Evolutionary conservation across 2,113 vertebrate genomes (phyloP).

Genomic region (Seriola dumerili): DNA sequence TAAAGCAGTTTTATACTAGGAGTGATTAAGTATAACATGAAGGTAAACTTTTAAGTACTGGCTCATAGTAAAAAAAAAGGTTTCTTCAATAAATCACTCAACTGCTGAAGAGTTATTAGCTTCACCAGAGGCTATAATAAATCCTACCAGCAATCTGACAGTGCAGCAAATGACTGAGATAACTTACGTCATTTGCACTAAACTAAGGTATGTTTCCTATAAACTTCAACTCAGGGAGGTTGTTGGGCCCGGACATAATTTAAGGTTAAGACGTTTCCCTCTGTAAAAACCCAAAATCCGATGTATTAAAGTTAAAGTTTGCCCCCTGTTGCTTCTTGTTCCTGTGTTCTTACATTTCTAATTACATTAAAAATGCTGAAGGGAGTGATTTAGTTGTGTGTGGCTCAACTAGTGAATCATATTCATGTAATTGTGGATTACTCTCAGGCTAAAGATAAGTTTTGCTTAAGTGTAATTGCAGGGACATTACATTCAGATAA

Average conservation of each 20-base stretch:
- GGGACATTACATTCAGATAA: conserved; percentile 14
- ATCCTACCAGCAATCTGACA: conserved; percentile 41
- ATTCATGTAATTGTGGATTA: conserved; percentile 7
- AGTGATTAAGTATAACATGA: conserved; percentile 18
- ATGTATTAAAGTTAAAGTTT: background rate
- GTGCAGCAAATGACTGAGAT: background rate
- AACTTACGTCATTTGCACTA: conserved; percentile 36
- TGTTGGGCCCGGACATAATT: conserved; percentile 8
- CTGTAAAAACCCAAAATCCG: conserved; percentile 7
- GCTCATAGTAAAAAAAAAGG: background rate
- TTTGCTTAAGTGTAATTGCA: conserved; percentile 1
- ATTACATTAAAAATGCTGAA: background rate
- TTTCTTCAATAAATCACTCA: conserved; percentile 41
- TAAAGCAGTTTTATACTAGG: background rate
- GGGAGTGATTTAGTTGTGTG: conserved; percentile 8
- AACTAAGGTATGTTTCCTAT: conserved; percentile 41
- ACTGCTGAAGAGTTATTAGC: conserved; percentile 33
- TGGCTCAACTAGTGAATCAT: conserved; percentile 8
- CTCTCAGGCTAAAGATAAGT: background rate
- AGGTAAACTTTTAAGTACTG: background rate
- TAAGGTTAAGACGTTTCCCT: conserved; percentile 6
- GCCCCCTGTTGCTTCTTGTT: conserved; percentile 10
- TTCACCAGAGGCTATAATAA: conserved; percentile 15
- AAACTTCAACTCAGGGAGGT: conserved; percentile 13
- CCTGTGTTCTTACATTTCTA: conserved; percentile 17